phyloP scores from a whole-genome alignment of 1,140 invertebrate genomes.

The Chironomus tepperi region DNA sequence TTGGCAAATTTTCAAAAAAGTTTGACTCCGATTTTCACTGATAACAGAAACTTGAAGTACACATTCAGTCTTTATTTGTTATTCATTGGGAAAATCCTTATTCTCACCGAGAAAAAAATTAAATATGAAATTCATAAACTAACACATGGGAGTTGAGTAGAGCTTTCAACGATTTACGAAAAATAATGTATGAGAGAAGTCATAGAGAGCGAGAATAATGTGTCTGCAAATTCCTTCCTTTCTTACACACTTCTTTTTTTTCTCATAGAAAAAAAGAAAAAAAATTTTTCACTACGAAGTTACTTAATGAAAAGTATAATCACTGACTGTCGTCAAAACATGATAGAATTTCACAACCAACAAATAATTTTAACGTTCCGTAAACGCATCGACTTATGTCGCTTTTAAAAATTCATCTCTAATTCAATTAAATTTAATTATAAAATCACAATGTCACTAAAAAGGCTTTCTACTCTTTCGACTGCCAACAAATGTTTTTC shows the following conservation, averaged over 20 bases:
- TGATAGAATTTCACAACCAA: not conserved
- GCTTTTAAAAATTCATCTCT: constrained; percentile 15
- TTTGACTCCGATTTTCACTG: not conserved
- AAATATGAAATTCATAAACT: not conserved
- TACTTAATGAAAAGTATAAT: constrained; percentile 15
- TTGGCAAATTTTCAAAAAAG: constrained; percentile 6
- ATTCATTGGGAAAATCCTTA: not conserved
- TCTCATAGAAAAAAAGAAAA: not conserved
- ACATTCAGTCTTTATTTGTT: not conserved
- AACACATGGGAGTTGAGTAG: not conserved
- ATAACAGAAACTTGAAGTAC: not conserved
- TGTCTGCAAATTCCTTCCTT: constrained; percentile 12
- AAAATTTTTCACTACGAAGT: constrained; percentile 15
- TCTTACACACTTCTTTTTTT: not conserved
- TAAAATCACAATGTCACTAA: constrained; percentile 20
- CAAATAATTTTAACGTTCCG: not conserved
- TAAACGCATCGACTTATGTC: constrained; percentile 15
- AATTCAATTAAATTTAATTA: constrained; percentile 21
- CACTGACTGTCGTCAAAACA: not conserved
- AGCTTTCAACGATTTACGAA: not conserved
- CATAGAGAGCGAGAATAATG: not conserved
- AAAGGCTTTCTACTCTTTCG: not conserved
- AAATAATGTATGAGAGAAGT: not conserved
- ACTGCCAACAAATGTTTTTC: constrained; percentile 12
- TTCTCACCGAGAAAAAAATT: not conserved